A percentile compares a stretch with the other conserved stretches of the same genome.
Evolutionary conservation across 2,888 invertebrate genomes (phyloP).

Genomic region (Neocrepidodera transversa): DNA sequence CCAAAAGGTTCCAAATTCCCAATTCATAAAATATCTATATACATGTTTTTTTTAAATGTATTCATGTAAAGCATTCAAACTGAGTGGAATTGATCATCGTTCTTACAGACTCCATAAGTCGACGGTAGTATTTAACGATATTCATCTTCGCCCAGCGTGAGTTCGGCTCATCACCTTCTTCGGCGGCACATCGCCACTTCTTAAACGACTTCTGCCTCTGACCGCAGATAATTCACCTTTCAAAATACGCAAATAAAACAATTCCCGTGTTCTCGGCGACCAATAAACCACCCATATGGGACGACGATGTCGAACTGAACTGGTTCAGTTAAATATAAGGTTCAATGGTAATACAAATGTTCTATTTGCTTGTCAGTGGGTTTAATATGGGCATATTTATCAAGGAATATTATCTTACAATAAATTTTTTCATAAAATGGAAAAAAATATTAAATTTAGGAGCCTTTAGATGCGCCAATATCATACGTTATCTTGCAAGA

Average conservation of each 20-base stretch:
- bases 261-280: constrained; percentile 33
- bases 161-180: constrained; percentile 48
- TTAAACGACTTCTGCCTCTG: constrained; percentile 48
- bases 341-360: constrained; percentile 6
- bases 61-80: no score
- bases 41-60: no score
- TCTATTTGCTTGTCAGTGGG: neutral
- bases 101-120: constrained; percentile 6
- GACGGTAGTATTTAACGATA: constrained; percentile 37
- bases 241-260: constrained; percentile 41
- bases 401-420: no score
- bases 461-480: no score
- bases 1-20: no score
- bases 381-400: no score
- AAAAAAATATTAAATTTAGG: no score
- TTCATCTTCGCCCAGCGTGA: constrained; percentile 49
- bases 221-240: constrained; percentile 41
- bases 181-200: constrained; percentile 48
- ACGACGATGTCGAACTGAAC: constrained; percentile 13
- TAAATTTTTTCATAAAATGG: no score
- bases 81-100: constrained; percentile 1
- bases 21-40: no score
- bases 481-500: no score
- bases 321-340: constrained; percentile 11
- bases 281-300: constrained; percentile 38